Evolutionary conservation across 2,113 vertebrate genomes (phyloP), one percentile per base, ranked within the genome.

Genomic region (Orientallactaga bullata): DNA sequence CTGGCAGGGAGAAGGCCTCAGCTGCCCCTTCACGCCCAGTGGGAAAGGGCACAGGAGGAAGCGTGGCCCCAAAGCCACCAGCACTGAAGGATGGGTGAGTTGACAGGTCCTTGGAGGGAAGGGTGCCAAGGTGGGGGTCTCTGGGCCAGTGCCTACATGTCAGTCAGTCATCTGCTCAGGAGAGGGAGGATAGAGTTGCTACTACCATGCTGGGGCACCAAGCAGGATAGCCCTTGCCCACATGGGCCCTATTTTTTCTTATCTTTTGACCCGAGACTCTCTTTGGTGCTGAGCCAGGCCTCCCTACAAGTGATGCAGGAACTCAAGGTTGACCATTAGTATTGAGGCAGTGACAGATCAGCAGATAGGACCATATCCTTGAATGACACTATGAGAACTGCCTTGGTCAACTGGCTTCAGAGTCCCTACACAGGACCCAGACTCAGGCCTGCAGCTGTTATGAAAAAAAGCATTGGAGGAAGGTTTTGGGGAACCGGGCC

Each of bases 1-100:
- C 98, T 97, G 97, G 97, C 97, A 97, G 97, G 72, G 94, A 63
- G 95, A 94, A 93, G 97, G 95, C 71, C 58, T 91, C 61, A 51
- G 21, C 72, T 60, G 17, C 94, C 97, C 94, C 73, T 92, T 96
- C 0, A 32, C 17, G 35, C 95, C 82, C 97, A 3, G 12, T 91
- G 5, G 96, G 97, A 83, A 95, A 93, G 92, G 71, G 82, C 30
- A 28, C 69, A 2, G 12, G 89, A 1, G 78, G 89, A 85, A 47
- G 24, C 0, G 1, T 0, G 18, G 11, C n/a, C 60, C 23, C 18
- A 0, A 15, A 47, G 79, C 84, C 72, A 4, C 69, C 73, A 13
- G 88, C 23, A 4, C 30, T 7, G 66, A 60, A 39, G 7, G 35
- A 23, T 0, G 7, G 18, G 66, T 71, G 24, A 65, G 15, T 7